Base-by-base conservation (phyloP, 92 coral and sea anemone genomes). In the Diadumene lineata region DNA sequence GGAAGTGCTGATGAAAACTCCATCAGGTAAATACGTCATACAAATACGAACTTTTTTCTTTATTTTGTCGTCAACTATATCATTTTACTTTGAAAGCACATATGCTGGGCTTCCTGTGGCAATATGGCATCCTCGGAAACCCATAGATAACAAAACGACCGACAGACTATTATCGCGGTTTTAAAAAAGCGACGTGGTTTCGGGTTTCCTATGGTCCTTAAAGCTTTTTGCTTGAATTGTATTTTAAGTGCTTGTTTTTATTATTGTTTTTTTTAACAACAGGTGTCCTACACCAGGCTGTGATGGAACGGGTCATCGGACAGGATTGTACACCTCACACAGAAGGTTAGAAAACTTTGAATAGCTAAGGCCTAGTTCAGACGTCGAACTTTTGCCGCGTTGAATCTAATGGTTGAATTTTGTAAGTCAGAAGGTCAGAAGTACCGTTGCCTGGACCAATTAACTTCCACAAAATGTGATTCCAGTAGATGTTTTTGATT, bases 221-320 rank as follows among this genome's bases (percentile, higher is more conserved):
- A n/a, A n/a, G n/a, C n/a, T n/a, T n/a, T n/a, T n/a, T n/a, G n/a
- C 48, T 53, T 53, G 24, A 53, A 2, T 28, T 29, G 6, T 46
- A 69, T 18, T 48, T 1, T 8, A 19, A 0, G 1, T 26, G 11
- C 34, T 8, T 11, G 0, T 10, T 31, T 43, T 13, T 43, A 24
- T 11, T 15, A 50, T 23, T 9, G 7, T 11, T 31, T 29, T 63
- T 4, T 64, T 46, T 56, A 53, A 53, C 51, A 29, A 17, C 56
- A 92, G 98, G 57, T 94, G 98, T 23, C 98, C 98, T 10, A 94
- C 98, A 0, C 91, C 89, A 67, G 98, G 97, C 10, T 94, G 98
- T 70, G 98, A 94, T 64, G 98, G 98, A 0, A 88, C 98, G 27
- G 98, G 98, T 11, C 98, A 94, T 83, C 83, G 90, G 63, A 92